Evolutionary conservation across 1,140 invertebrate species (phyloP).

Genomic region (Hestina assimilis): DNA sequence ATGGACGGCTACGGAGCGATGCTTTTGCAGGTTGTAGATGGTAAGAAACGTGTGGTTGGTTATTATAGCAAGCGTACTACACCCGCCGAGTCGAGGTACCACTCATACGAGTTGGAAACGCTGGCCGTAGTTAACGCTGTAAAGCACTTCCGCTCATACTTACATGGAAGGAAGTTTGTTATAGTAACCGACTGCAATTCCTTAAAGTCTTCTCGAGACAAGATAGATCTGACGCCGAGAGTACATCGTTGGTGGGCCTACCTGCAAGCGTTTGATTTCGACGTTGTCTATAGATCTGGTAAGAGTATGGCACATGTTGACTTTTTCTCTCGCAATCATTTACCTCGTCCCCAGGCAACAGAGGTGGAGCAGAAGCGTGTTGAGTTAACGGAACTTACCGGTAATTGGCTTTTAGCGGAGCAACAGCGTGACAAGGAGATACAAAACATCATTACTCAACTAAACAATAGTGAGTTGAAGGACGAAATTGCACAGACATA

Average conservation of each 20-base stretch:
- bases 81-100: not conserved
- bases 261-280: not conserved
- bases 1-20: slow-evolving; percentile 17
- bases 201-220: not conserved
- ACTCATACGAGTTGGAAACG: slow-evolving; percentile 10
- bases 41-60: slow-evolving; percentile 6
- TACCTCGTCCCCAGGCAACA: slow-evolving; percentile 16
- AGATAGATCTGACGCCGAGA: not conserved
- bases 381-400: not conserved
- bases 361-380: slow-evolving; percentile 14
- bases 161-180: not conserved
- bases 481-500: slow-evolving; percentile 24
- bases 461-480: not conserved
- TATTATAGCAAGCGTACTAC: slow-evolving; percentile 18
- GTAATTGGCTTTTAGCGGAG: slow-evolving; percentile 26
- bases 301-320: slow-evolving; percentile 30
- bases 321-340: slow-evolving; percentile 26
- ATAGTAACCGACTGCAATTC: slow-evolving; percentile 2
- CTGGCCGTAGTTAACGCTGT: slow-evolving; percentile 3
- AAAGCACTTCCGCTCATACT: not conserved
- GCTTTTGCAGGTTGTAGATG: slow-evolving; percentile 11
- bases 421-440: slow-evolving; percentile 20
- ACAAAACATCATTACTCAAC: not conserved
- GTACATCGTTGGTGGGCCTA: slow-evolving; percentile 1
- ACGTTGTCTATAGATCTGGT: not conserved